Evolutionary conservation across 2,797 vertebrate genomes (phyloP), one percentile per base, ranked within the genome.

Genomic region (Falco columbarius): DNA sequence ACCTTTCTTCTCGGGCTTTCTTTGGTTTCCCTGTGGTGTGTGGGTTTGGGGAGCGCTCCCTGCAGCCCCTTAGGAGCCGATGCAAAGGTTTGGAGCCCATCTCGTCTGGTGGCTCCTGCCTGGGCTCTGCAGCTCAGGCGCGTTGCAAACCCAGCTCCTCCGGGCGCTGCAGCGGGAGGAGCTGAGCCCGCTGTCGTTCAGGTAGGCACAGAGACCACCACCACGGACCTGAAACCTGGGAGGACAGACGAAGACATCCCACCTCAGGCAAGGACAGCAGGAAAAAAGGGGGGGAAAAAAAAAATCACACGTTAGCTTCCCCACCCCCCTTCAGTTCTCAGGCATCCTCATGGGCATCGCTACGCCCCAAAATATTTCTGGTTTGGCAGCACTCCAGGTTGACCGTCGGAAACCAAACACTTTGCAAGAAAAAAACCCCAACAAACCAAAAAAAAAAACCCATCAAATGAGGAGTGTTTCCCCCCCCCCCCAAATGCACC

Each of bases 101-200:
- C 74, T 81, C 4, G 7, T 70, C 30, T 22, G 8, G 9, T 14
- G 76, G 44, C n/a, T 26, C 6, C 68, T 38, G 36, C 27, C 5
- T 2, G 36, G 68, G 54, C 46, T 81, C 51, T 38, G 55, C 46
- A 9, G 16, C n/a, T 76, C 55, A 1, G n/a, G 30, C 17, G 61
- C 89, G 2, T 29, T 95, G 42, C 95, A 96, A 68, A 96, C 61
- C 95, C 95, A 95, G 26, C 34, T 84, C 65, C 42, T 81, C 18
- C 20, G 36, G 4, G 51, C 3, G 30, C 38, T 29, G 73, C 95
- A 96, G 36, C 13, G 6, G 81, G 95, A 96, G 12, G 93, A 91
- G 65, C 52, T 34, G 55, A 93, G 68, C 36, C 89, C 81, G 0
- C 2, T 9, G 24, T 16, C 19, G 10, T 51, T 51, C 65, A 93